Percentiles rank a stretch among this genome's conserved stretches.
phyloP scores from a whole-genome alignment of 2,888 invertebrate genomes.

The Sarcophaga carnaria region DNA sequence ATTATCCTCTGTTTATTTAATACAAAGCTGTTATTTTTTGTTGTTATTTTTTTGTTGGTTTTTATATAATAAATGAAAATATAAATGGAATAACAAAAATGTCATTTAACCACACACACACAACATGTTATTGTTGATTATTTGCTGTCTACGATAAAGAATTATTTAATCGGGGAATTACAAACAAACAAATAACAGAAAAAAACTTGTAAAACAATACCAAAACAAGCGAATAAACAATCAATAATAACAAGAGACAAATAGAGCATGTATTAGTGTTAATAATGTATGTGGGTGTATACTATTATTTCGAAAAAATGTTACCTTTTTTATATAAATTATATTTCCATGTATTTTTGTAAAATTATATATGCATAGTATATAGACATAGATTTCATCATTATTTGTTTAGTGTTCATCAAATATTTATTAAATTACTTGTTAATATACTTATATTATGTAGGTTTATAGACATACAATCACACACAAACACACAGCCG shows the following conservation, averaged over 20 bases:
- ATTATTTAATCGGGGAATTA: neutral
- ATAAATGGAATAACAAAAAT: conserved; percentile 13
- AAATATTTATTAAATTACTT: conserved; percentile 49
- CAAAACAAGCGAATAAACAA: neutral
- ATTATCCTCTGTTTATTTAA: no score
- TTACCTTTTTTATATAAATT: neutral
- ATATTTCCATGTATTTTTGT: neutral
- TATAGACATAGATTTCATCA: no score
- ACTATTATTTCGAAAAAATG: neutral
- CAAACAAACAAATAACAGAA: neutral
- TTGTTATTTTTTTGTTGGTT: no score
- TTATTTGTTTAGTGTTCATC: conserved; percentile 44
- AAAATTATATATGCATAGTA: no score
- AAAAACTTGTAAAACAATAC: neutral
- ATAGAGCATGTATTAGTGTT: no score
- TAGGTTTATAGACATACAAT: neutral
- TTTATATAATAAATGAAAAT: no score
- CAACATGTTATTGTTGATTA: conserved; percentile 12
- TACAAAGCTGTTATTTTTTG: no score
- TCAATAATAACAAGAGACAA: no score
- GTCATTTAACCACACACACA: conserved; percentile 27
- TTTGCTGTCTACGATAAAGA: conserved; percentile 13
- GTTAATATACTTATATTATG: neutral
- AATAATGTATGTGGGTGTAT: conserved; percentile 3
- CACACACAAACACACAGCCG: conserved; percentile 22